Conservation (phyloP, 2,113 vertebrate genomes). For the Megaceryle torquata region DNA sequence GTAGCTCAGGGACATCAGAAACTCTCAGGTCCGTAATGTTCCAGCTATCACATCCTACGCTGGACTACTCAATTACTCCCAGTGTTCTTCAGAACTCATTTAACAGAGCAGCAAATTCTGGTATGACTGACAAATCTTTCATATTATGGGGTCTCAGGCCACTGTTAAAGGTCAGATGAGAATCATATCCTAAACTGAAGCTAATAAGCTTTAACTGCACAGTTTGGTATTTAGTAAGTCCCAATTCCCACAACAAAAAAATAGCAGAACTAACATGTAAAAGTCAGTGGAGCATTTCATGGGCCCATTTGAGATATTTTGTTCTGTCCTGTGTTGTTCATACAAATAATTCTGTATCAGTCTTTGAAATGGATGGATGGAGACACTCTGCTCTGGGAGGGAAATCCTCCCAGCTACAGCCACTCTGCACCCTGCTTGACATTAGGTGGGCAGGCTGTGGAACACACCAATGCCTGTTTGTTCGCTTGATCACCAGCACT, state of each 20-base stretch:
- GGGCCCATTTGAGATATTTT: background rate
- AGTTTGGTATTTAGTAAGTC: background rate
- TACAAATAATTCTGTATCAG: background rate
- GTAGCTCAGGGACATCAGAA: background rate
- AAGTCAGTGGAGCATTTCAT: background rate
- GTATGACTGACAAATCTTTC: background rate
- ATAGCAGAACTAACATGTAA: background rate
- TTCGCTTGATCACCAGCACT: background rate
- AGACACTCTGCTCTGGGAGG: background rate
- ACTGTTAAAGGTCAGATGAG: background rate
- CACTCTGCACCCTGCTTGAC: background rate
- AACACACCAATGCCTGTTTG: background rate
- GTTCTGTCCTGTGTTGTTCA: background rate
- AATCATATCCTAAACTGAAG: background rate
- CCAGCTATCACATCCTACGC: background rate
- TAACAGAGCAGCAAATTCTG: background rate
- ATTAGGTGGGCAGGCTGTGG: background rate
- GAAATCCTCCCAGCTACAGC: background rate
- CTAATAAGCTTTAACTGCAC: background rate
- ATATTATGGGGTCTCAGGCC: background rate
- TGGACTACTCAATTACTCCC: background rate
- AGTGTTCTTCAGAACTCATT: background rate
- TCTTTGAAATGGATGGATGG: background rate
- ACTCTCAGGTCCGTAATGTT: background rate
- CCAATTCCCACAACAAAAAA: background rate